Evolutionary conservation across 2,113 vertebrate species (phyloP).

Genomic region (Pungitius pungitius): DNA sequence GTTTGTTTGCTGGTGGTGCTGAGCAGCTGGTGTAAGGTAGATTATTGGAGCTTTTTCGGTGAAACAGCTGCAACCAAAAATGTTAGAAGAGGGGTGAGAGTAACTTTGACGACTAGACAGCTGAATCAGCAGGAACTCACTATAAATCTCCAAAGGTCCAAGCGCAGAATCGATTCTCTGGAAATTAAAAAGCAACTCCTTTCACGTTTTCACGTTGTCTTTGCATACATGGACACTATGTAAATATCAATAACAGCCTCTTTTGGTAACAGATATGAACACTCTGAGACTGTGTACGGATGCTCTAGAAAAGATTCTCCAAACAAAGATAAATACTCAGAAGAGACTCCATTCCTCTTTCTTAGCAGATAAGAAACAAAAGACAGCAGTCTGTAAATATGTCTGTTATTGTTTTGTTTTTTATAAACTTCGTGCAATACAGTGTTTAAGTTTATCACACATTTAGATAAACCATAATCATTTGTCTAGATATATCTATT

Average conservation of each 20-base stretch:
- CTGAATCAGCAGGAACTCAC: background rate
- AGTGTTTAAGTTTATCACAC: conserved; percentile 84
- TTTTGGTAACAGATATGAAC: background rate
- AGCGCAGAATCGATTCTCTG: background rate
- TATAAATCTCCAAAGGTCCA: background rate
- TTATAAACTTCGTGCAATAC: conserved; percentile 86
- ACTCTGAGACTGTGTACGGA: background rate
- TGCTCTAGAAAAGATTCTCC: background rate
- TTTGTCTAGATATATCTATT: conserved; percentile 80
- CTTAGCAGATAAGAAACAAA: conserved; percentile 60
- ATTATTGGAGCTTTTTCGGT: background rate
- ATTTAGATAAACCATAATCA: conserved; percentile 83
- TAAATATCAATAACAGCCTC: background rate
- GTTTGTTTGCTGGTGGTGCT: background rate
- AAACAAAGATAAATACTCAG: conserved; percentile 5
- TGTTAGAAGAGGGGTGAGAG: background rate
- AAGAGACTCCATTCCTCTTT: background rate
- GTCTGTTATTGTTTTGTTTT: conserved; percentile 73
- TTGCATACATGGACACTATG: background rate
- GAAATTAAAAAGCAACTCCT: background rate
- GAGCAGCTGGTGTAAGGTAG: background rate
- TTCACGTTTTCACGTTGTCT: background rate
- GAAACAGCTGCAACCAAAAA: background rate
- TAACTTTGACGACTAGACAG: background rate
- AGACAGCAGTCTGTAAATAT: conserved; percentile 70